Conservation (phyloP, 2,888 invertebrate genomes). For the Ethmia dodecea region DNA sequence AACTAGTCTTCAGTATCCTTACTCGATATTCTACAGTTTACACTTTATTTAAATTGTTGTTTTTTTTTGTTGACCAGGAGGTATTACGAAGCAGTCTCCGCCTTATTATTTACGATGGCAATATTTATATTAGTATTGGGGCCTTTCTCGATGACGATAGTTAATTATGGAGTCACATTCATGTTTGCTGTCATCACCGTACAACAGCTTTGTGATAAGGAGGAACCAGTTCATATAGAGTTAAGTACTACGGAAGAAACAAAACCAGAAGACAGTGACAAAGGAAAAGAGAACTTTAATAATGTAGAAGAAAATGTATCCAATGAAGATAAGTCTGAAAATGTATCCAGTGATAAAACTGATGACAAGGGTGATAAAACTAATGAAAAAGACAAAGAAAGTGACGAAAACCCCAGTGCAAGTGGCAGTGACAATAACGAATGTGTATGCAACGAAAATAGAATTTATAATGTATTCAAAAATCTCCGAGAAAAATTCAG, state of each 20-base stretch:
- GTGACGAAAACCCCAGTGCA: conserved; percentile 7
- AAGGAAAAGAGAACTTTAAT: background rate
- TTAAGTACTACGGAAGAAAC: conserved; percentile 4
- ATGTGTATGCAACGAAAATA: conserved; percentile 53
- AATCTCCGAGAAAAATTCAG: conserved; percentile 56
- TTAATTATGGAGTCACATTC: conserved; percentile 77
- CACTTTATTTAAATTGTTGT: no score
- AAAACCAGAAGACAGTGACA: conserved; percentile 10
- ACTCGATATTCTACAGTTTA: no score
- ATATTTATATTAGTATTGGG: conserved; percentile 76
- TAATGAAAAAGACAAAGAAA: conserved; percentile 1
- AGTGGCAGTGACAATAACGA: conserved; percentile 23
- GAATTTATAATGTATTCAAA: conserved; percentile 50
- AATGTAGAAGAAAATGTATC: background rate
- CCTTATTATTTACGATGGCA: conserved; percentile 72
- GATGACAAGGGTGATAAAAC: no score
- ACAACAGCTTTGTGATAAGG: conserved; percentile 72
- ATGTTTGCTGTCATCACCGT: conserved; percentile 73
- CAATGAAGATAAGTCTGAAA: conserved; percentile 13
- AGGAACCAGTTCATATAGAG: conserved; percentile 16
- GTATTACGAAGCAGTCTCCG: conserved; percentile 57
- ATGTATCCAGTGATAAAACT: conserved; percentile 7
- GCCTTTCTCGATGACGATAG: conserved; percentile 77
- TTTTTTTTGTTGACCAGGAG: conserved; percentile 52
- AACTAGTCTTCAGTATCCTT: no score